These are phyloP conservation scores for Drosophila crucigera DNA, from an alignment of 2,888 invertebrate species.

Conservation along the genomic window DNA sequence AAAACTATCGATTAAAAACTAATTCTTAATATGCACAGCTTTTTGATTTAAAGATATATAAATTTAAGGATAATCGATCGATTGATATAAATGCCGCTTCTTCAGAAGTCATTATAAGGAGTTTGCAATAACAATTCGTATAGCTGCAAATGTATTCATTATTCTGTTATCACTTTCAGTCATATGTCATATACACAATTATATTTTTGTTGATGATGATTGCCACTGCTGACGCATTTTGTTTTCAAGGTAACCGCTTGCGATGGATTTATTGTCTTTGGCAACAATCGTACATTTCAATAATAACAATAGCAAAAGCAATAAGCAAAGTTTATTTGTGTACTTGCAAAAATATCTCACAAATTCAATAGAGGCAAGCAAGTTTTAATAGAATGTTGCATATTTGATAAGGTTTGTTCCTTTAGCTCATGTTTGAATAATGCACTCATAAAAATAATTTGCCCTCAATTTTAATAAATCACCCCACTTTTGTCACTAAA, in stretches of 20 bases:
- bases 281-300: neutral
- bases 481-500: neutral
- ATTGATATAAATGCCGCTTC: neutral
- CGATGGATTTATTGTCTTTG: slow-evolving; percentile 17
- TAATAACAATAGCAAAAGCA: neutral
- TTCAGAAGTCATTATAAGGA: neutral
- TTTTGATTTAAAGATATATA: neutral
- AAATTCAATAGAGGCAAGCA: neutral
- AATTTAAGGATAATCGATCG: neutral
- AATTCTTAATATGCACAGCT: neutral
- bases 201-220: slow-evolving; percentile 36
- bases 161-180: neutral
- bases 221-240: slow-evolving; percentile 30
- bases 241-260: slow-evolving; percentile 29
- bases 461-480: neutral
- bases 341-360: slow-evolving; percentile 5
- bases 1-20: neutral
- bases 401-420: neutral
- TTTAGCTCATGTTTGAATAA: neutral
- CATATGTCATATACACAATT: slow-evolving; percentile 33
- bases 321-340: slow-evolving; percentile 10
- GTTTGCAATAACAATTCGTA: neutral
- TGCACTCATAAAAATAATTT: neutral
- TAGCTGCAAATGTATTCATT: neutral
- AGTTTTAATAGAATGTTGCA: slow-evolving; percentile 10